Evolutionary conservation across 2,888 invertebrate genomes (phyloP).

Genomic region (Gastrophysa polygoni): DNA sequence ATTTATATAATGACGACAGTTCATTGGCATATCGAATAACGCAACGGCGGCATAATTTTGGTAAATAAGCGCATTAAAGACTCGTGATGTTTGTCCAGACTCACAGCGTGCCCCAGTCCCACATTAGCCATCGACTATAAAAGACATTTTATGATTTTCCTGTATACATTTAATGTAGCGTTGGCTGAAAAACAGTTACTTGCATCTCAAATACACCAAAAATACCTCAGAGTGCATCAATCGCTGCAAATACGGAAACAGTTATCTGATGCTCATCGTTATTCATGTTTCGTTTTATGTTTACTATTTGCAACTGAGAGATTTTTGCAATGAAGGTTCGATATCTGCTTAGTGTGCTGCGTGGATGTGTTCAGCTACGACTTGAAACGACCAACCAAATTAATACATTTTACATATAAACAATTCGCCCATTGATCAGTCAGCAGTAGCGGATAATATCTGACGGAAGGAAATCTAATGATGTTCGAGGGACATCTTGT

Average conservation of each 20-base stretch:
- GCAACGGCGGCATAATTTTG: background rate
- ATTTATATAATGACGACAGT: too few species aligned
- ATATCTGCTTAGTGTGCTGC: too few species aligned
- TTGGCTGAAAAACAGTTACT: background rate
- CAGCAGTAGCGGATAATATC: too few species aligned
- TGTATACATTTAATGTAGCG: background rate
- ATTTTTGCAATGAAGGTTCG: too few species aligned
- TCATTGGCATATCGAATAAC: too few species aligned
- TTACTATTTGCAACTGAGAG: background rate
- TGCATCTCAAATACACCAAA: conserved; percentile 2
- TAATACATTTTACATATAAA: too few species aligned
- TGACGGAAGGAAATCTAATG: too few species aligned
- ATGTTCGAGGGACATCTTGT: too few species aligned
- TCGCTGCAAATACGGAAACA: background rate
- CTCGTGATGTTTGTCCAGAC: background rate
- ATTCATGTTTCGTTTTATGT: background rate
- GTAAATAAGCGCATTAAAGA: background rate
- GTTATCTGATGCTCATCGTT: background rate
- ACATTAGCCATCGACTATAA: background rate
- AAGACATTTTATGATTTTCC: background rate
- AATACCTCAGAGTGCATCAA: background rate
- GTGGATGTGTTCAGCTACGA: too few species aligned
- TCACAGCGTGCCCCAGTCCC: too few species aligned
- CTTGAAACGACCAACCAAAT: too few species aligned
- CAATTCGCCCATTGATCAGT: too few species aligned